Percentiles rank a stretch among this genome's conserved stretches.
phyloP scores from a whole-genome alignment of 2,113 vertebrate species.

The Chroicocephalus ridibundus region DNA sequence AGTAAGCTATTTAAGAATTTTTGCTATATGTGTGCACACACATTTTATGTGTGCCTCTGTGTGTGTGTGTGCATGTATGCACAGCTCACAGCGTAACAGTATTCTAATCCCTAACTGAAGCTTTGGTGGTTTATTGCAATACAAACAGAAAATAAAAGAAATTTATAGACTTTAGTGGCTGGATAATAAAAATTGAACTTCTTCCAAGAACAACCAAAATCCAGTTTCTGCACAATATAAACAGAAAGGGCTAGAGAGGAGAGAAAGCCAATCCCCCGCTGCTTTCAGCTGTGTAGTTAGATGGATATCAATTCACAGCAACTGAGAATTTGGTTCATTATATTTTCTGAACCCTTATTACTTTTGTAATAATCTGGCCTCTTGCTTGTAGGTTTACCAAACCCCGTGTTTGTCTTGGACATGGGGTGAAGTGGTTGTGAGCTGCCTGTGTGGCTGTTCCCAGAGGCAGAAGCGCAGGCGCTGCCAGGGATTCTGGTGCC shows the following conservation, averaged over 20 bases:
- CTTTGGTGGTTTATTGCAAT: neutral
- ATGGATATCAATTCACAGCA: neutral
- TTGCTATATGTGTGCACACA: neutral
- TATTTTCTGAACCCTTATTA: neutral
- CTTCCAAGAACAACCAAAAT: neutral
- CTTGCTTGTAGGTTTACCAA: neutral
- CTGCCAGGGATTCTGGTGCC: neutral
- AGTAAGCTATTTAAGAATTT: neutral
- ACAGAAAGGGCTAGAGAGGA: neutral
- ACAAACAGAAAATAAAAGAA: neutral
- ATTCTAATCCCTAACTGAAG: neutral
- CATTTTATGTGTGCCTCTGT: rapidly evolving
- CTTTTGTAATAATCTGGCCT: neutral
- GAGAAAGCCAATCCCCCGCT: neutral
- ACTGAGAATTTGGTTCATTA: neutral
- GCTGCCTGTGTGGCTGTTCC: rapidly evolving
- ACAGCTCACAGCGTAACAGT: neutral
- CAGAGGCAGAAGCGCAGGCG: rapidly evolving
- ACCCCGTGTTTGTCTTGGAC: rapidly evolving
- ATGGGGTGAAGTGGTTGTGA: rapidly evolving
- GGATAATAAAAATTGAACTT: neutral
- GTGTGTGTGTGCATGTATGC: rapidly evolving
- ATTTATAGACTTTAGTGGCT: neutral
- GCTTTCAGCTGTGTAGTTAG: neutral
- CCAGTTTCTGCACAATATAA: neutral